Evolutionary conservation across 2,113 vertebrate genomes (phyloP), one percentile per base, ranked within the genome.

Genomic region (Xyrauchen texanus): DNA sequence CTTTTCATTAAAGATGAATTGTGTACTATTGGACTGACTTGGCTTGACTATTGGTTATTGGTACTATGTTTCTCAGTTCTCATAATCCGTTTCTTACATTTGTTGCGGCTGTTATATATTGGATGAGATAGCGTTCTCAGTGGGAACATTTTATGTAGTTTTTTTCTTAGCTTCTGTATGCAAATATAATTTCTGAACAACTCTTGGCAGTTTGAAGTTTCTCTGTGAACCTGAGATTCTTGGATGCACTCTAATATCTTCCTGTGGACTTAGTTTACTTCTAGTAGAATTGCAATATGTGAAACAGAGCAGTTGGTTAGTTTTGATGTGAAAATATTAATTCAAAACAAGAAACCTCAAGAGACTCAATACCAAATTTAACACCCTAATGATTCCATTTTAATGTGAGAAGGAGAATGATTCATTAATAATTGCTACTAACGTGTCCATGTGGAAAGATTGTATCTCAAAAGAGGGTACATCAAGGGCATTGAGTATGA

Each of bases 121-220:
- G 6, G 15, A 58, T 15, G 7, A 6, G 5, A 57, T 57, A 51
- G 57, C 5, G 58, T 67, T 74, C 55, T 52, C 57, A 65, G 42
- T 21, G 53, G 62, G 62, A 16, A 21, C 42, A 12, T 69, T 53
- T 12, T 16, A n/a, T n/a, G n/a, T n/a, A 46, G 65, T 68, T 45
- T 47, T 55, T 68, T 57, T 15, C 0, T 4, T 10, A 52, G 15
- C 67, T n/a, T 72, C 13, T 60, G 42, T 15, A 63, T 49, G 6
- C 7, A 13, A 64, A 58, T 11, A 58, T 68, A 68, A 67, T 51
- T 60, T 53, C 8, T 45, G 52, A 76, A 57, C 34, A 57, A 71
- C 21, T n/a, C 62, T n/a, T 60, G 44, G 45, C 44, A 13, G 12
- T 69, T 68, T 70, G 46, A 34, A 49, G 15, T 16, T 16, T 62